Percentiles rank a stretch among this genome's conserved stretches.
Conservation (phyloP, 2,113 vertebrate genomes). For the Salvelinus fontinalis region DNA sequence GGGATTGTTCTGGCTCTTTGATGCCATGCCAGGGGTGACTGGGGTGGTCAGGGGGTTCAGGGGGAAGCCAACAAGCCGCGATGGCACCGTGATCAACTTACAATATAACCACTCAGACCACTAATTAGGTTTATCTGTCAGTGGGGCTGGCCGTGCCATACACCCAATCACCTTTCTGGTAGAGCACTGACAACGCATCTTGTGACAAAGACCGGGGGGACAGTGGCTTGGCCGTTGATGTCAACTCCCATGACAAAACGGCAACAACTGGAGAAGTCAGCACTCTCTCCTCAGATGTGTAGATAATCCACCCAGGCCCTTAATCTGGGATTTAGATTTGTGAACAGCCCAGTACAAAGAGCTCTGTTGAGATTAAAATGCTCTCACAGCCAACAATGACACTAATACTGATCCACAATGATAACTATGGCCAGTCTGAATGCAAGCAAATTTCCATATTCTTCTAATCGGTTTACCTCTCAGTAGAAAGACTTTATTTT, state of each 20-base stretch:
- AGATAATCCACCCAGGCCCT: background rate
- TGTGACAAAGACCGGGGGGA: background rate
- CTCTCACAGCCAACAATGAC: slow-evolving; percentile 8
- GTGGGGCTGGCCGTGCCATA: background rate
- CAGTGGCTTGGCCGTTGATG: background rate
- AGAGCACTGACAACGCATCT: too few species aligned
- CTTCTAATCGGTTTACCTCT: background rate
- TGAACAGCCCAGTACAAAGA: slow-evolving; percentile 5
- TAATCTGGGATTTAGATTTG: background rate
- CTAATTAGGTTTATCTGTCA: background rate
- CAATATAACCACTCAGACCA: background rate
- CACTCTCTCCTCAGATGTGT: background rate
- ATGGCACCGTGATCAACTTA: background rate
- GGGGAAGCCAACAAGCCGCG: too few species aligned
- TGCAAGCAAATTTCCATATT: background rate
- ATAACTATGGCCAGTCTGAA: background rate
- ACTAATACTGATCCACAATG: background rate
- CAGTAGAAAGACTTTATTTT: background rate
- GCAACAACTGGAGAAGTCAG: background rate
- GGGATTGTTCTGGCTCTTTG: slow-evolving; percentile 42
- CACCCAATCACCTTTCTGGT: too few species aligned
- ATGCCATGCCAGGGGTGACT: background rate
- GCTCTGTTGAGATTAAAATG: slow-evolving; percentile 11
- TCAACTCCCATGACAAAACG: background rate
- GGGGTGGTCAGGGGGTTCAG: too few species aligned